Conservation (phyloP, 2,113 vertebrate species). For the Anser brachyrhynchus region DNA sequence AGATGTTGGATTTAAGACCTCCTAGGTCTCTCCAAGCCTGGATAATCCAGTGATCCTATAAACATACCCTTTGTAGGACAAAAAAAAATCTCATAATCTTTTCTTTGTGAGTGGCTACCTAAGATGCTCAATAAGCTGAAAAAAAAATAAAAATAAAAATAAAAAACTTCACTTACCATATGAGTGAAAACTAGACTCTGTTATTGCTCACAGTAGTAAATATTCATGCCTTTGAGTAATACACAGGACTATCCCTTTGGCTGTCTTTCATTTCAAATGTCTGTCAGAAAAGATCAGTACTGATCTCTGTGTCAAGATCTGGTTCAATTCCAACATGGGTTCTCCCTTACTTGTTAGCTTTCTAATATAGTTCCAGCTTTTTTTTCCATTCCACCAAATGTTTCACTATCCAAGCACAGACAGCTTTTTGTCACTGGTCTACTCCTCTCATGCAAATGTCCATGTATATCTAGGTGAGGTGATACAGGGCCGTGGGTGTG, state of each 20-base stretch:
- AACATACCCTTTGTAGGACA: neutral
- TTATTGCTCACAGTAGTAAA: neutral
- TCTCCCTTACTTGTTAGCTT: neutral
- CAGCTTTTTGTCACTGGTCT: rapidly evolving
- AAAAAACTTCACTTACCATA: neutral
- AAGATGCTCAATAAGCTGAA: neutral
- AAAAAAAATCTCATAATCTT: neutral
- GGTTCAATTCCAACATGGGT: neutral
- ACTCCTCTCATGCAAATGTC: neutral
- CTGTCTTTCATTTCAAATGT: neutral
- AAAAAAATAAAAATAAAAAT: neutral
- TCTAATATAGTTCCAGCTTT: neutral
- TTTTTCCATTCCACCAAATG: neutral
- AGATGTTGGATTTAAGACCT: neutral
- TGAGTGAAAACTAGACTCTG: neutral
- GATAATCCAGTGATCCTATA: neutral
- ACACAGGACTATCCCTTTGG: neutral
- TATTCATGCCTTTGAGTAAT: neutral
- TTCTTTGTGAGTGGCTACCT: neutral
- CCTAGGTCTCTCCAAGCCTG: neutral
- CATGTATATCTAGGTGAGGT: neutral
- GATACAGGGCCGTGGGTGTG: neutral
- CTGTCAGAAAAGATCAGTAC: neutral
- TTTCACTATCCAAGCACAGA: neutral
- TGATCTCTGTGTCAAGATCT: neutral